Percentiles rank a stretch among this genome's conserved stretches.
Conservation (phyloP, 1,140 invertebrate genomes). For the Theocolax elegans region DNA sequence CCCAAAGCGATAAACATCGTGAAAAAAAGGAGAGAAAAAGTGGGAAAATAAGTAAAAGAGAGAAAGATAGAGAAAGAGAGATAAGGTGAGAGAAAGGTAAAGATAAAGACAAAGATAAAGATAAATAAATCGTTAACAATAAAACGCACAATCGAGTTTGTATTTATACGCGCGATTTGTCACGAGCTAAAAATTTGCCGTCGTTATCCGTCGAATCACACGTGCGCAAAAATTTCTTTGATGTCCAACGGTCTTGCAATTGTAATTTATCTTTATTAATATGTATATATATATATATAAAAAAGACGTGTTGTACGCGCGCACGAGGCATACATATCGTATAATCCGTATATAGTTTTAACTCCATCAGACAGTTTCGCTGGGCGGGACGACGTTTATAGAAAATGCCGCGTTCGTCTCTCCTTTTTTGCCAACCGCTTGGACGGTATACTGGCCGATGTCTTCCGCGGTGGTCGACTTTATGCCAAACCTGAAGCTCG, state of each 20-base stretch:
- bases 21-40: slow-evolving; percentile 26
- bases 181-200: neutral
- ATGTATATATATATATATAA: no score
- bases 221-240: slow-evolving; percentile 30
- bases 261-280: no score
- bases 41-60: no score
- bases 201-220: slow-evolving; percentile 29
- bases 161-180: neutral
- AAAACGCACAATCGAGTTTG: neutral
- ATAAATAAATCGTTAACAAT: slow-evolving; percentile 7
- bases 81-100: no score
- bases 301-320: slow-evolving; percentile 22
- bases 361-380: slow-evolving; percentile 48
- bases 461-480: slow-evolving; percentile 81
- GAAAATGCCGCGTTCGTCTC: slow-evolving; percentile 87
- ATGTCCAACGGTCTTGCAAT: slow-evolving; percentile 31
- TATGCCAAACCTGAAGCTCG: slow-evolving; percentile 81
- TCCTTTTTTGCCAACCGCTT: slow-evolving; percentile 85
- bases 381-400: slow-evolving; percentile 77
- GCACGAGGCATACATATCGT: slow-evolving; percentile 26
- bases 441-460: slow-evolving; percentile 89
- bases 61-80: no score
- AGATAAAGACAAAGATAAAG: no score
- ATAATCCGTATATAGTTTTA: neutral
- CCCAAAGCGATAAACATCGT: slow-evolving; percentile 23